Conservation (phyloP, 2,888 invertebrate species). For the Drosophila rubida region DNA sequence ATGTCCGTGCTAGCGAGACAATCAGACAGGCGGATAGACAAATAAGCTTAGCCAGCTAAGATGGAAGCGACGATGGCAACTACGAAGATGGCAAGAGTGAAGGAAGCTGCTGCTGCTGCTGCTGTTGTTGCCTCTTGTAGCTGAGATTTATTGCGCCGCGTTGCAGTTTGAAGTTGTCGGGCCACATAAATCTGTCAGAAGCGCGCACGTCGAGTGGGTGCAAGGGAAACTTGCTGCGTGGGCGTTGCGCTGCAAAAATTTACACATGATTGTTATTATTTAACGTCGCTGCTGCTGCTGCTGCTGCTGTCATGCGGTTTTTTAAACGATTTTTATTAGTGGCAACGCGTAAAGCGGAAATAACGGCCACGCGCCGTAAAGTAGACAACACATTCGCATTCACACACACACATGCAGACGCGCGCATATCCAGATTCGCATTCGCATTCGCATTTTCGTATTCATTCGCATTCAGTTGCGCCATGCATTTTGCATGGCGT, state of each 20-base stretch:
- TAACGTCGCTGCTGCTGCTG: slow-evolving; percentile 59
- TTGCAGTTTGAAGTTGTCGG: slow-evolving; percentile 78
- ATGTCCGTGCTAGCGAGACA: slow-evolving; percentile 1
- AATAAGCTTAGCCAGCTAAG: slow-evolving; percentile 63
- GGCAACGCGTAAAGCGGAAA: slow-evolving; percentile 75
- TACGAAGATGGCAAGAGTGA: neutral
- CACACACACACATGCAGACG: slow-evolving; percentile 5
- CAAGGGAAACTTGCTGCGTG: neutral
- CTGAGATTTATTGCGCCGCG: slow-evolving; percentile 75
- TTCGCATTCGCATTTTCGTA: neutral
- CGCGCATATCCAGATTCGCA: slow-evolving; percentile 4
- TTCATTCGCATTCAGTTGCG: neutral
- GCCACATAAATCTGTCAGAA: slow-evolving; percentile 69
- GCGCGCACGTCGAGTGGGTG: slow-evolving; percentile 14
- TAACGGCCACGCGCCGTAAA: slow-evolving; percentile 80
- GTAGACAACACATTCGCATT: slow-evolving; percentile 66
- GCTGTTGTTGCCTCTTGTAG: slow-evolving; percentile 48
- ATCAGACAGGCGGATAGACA: slow-evolving; percentile 47
- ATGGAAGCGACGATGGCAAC: neutral
- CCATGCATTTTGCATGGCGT: slow-evolving; percentile 73
- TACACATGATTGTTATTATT: slow-evolving; percentile 78
- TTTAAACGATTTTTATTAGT: slow-evolving; percentile 78
- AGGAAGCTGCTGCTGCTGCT: slow-evolving; percentile 4
- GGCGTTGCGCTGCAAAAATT: slow-evolving; percentile 44
- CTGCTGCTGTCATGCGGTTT: slow-evolving; percentile 70